Evolutionary conservation across 2,113 vertebrate species (phyloP), one percentile per base, ranked within the genome.

Genomic region (Ahaetulla prasina): DNA sequence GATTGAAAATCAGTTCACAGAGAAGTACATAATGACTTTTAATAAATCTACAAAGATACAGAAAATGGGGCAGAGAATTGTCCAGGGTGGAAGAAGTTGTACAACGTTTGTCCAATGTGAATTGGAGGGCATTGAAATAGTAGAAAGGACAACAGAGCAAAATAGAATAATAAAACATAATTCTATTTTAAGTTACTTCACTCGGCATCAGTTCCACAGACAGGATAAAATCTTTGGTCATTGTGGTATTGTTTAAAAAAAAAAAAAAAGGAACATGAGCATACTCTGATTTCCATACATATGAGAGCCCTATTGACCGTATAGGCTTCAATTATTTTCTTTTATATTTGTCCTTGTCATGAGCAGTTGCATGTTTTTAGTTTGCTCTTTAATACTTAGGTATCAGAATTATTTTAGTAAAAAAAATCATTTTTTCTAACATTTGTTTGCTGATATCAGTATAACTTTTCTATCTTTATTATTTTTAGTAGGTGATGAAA

Each of bases 391-490:
- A 55, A 54, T 23, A 87, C 74, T 10, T 18, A 2, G 27, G 4
- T 2, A 85, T 47, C 80, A 57, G 27, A 55, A 27, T 85, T 43
- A 27, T 43, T 54, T 89, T 43, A 30, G 30, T 45, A 80, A 89
- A 53, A 11, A 20, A n/a, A 12, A 16, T 27, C 39, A n/a, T n/a
- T n/a, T n/a, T 50, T 88, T 88, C 49, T 27, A 45, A 14, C 50
- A n/a, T 54, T 9, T 25, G 2, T 84, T 25, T 49, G 53, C 27
- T 93, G 92, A 35, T 8, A 68, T 43, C 43, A 49, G 9, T 3
- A 60, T 39, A 20, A 49, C 6, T 94, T 96, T 89, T 95, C 92
- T 74, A 23, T 52, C 45, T 11, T 35, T 20, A 85, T 49, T 92
- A 89, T 47, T 93, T 57, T 93, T 43, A 25, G 45, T 39, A 92